Conservation (phyloP, 2,888 invertebrate genomes). For the Lithophane ornitopus region DNA sequence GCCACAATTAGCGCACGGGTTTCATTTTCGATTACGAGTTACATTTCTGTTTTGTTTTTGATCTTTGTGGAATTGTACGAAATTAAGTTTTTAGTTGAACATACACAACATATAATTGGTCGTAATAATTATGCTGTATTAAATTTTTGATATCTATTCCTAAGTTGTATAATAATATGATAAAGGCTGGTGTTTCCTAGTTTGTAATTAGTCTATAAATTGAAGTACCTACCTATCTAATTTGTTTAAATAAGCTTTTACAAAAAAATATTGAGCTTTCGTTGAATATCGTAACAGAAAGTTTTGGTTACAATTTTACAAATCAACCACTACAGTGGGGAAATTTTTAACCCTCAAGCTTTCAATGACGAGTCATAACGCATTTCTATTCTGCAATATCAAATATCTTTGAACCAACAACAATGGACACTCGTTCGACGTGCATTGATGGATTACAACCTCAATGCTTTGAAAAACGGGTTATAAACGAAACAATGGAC, state of each 20-base stretch:
- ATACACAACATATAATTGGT: too few relatives aligned
- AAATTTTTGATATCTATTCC: neutral
- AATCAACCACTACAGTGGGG: neutral
- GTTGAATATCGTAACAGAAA: neutral
- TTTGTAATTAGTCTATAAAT: neutral
- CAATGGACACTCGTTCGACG: slow-evolving; percentile 18
- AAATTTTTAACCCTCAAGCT: neutral
- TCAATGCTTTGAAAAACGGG: slow-evolving; percentile 20
- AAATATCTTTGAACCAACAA: slow-evolving; percentile 14
- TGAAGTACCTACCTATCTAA: neutral
- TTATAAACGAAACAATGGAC: slow-evolving; percentile 38
- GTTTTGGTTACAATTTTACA: neutral
- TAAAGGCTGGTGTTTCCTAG: neutral
- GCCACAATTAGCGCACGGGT: slow-evolving; percentile 53
- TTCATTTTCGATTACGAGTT: slow-evolving; percentile 37
- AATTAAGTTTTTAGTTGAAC: slow-evolving; percentile 26
- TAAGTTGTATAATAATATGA: neutral
- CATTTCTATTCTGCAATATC: neutral
- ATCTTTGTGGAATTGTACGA: neutral
- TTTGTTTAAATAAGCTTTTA: neutral
- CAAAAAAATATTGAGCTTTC: too few relatives aligned
- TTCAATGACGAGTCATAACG: neutral
- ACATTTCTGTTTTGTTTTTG: slow-evolving; percentile 22
- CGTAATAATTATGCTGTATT: neutral
- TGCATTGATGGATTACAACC: slow-evolving; percentile 47